These are phyloP conservation scores for Percina caprodes DNA, from an alignment of 2,113 vertebrate genomes.

Conservation along the genomic window DNA sequence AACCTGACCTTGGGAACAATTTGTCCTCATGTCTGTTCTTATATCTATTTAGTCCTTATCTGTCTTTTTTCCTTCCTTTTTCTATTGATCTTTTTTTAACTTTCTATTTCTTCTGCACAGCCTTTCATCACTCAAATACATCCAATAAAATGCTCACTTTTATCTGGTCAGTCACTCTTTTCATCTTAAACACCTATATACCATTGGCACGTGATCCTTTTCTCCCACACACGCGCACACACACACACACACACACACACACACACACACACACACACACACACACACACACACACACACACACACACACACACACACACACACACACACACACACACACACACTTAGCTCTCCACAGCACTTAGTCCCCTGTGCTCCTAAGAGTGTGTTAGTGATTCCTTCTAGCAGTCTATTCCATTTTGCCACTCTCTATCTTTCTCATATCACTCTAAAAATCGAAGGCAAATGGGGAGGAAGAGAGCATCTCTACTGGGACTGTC, in stretches of 20 bases:
- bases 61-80: neutral
- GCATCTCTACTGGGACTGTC: slow-evolving; percentile 32
- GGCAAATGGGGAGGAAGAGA: slow-evolving; percentile 48
- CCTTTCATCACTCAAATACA: slow-evolving; percentile 35
- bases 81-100: neutral
- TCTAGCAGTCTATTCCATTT: slow-evolving; percentile 64
- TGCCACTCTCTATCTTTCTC: slow-evolving; percentile 57
- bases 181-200: slow-evolving; percentile 27
- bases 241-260: neutral
- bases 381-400: slow-evolving; percentile 50
- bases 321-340: neutral
- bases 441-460: slow-evolving; percentile 69
- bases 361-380: slow-evolving; percentile 40
- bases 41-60: neutral
- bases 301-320: neutral
- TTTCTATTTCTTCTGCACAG: too few relatives aligned
- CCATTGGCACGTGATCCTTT: neutral
- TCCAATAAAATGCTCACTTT: slow-evolving; percentile 26
- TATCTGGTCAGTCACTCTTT: slow-evolving; percentile 21
- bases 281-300: neutral
- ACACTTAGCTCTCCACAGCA: slow-evolving; percentile 19
- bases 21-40: slow-evolving; percentile 4
- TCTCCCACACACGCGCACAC: neutral
- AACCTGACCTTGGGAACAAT: slow-evolving; percentile 28
- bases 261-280: neutral